Evolutionary conservation across 2,888 invertebrate genomes (phyloP).

Genomic region (Rhynchonema sp.): DNA sequence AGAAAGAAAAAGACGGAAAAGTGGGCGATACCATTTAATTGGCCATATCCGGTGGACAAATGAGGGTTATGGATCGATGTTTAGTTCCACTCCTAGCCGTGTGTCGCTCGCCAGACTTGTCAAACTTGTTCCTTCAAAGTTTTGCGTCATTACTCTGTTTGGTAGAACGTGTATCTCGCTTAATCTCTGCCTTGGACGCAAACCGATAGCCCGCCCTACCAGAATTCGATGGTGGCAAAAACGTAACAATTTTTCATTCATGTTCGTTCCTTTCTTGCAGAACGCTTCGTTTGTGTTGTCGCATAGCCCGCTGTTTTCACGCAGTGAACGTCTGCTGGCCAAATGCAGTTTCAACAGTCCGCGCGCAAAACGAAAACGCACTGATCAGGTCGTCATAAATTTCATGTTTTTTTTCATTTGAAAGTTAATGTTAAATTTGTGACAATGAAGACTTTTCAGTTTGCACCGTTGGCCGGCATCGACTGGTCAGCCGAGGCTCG

Average conservation of each 20-base stretch:
- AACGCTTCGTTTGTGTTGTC: constrained; percentile 2
- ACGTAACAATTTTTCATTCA: background rate
- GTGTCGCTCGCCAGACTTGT: no score
- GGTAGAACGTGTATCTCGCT: no score
- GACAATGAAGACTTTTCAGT: background rate
- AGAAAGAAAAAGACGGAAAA: no score
- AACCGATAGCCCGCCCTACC: no score
- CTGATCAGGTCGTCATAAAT: background rate
- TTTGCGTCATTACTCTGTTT: no score
- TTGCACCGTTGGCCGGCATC: background rate
- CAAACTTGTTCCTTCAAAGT: no score
- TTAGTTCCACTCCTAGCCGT: no score
- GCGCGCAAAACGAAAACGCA: constrained; percentile 7
- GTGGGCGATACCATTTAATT: no score
- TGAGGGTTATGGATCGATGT: no score
- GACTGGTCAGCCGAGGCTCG: constrained; percentile 15
- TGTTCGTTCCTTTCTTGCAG: background rate
- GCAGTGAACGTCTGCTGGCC: constrained; percentile 23
- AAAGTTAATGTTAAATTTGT: background rate
- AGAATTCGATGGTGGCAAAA: no score
- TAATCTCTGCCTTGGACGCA: no score
- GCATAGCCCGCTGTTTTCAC: constrained; percentile 19
- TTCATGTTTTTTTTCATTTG: background rate
- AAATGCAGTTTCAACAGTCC: constrained; percentile 16
- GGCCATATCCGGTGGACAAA: no score